Base-by-base conservation (phyloP, 2,888 invertebrate species). In the Aspidapion aeneum region DNA sequence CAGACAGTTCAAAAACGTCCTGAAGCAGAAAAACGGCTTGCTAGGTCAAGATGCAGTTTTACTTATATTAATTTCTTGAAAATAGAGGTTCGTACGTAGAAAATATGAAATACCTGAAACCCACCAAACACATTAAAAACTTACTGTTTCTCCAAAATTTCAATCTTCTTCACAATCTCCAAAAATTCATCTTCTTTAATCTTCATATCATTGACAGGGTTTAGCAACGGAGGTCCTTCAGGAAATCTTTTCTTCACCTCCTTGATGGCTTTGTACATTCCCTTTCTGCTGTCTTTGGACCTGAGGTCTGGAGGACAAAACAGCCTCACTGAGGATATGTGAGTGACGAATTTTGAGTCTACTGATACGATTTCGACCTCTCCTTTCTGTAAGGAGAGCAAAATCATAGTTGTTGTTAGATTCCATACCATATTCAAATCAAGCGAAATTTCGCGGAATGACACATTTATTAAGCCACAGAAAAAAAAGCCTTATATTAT, bases 161-260 rank as follows among this genome's bases (percentile, higher is more conserved):
- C 89, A 68, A 96, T 94, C 74, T 90, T 91, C 68, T 89, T 87
- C 0, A 96, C 89, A 62, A 95, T 86, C 52, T 90, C 88, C 69
- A 89, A 85, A 73, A 98, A 94, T 9, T 87, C 87, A 0, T 86
- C 78, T 52, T 96, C 94, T 63, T 89, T 89, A 62, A 99, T 98
- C 74, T 93, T 90, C 98, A 99, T 98, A 74, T 99, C 98, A 62
- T 90, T 90, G 18, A 98, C 85, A 0, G 99, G 98, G 81, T 99
- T 94, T 1, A 99, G 80, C 5, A 94, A 79, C 0, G 98, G 98
- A 0, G 95, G 87, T 0, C 93, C 93, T 54, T 91, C 88, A 0
- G 93, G 90, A 78, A 96, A 97, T 48, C 97, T 86, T 76, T 91
- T 93, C 74, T 93, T 90, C 0, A 97, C 95, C 81, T 97, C 94